Base-by-base conservation (phyloP, 2,888 invertebrate species). In the Hyposoter didymator region DNA sequence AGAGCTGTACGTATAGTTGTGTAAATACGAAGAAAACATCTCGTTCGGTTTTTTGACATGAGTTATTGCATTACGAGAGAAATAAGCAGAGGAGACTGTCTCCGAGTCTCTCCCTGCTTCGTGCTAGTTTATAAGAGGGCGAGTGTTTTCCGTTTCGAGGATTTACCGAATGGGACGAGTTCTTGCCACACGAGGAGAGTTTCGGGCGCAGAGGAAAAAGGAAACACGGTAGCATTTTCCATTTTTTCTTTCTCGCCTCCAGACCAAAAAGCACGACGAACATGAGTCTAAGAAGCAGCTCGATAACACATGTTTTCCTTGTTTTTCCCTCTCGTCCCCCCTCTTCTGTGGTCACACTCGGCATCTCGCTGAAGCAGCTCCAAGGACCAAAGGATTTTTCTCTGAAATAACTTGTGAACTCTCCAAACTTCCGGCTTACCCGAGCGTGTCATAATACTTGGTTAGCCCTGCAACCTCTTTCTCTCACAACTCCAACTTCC, bases 271-370 rank as follows among this genome's bases (percentile, higher is more conserved):
- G 52, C 52, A 69, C 47, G 43, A 59, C 55, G 78, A 78, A 43
- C 55, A 43, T 43, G 55, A 43, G 55, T 55, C 28, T 17, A 52
- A 67, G 35, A 43, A 69, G 14, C n/a, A 45, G 10, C n/a, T 55
- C 78, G 69, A 78, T 69, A 67, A 49, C 78, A 78, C 45, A 69
- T 78, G 78, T 78, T 78, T 78, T 78, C 67, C 6, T 75, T 75
- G n/a, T 75, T 64, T 64, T 64, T 47, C 8, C 59, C 1, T 19
- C 52, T 19, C 52, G 2, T 22, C 52, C 49, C 19, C 22, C 28
- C 69, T 28, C 10, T 49, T 28, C 45, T 10, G 39, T 55, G 59
- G 22, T 39, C 39, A 62, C 32, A 47, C 19, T 22, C 39, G 17
- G 5, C 17, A 45, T 45, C 28, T 62, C 28, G 59, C 74, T 45